Evolutionary conservation across 2,113 vertebrate species (phyloP), one percentile per base, ranked within the genome.

Genomic region (Oxyura jamaicensis): DNA sequence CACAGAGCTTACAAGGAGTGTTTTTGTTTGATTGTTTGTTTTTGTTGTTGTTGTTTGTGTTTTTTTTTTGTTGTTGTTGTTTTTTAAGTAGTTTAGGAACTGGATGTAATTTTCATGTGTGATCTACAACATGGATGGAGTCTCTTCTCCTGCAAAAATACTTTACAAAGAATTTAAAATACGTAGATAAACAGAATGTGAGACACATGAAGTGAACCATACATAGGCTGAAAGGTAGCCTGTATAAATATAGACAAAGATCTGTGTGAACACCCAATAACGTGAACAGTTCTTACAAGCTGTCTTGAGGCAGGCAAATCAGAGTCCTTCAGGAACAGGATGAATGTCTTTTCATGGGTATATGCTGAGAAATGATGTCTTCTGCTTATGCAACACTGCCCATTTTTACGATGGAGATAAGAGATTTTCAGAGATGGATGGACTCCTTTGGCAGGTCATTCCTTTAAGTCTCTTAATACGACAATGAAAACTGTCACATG

Each of bases 401-500:
- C 10, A 13, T 81, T 74, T 87, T 93, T 93, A 77, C 80, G 1
- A 16, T 67, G 52, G 88, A 66, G 87, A 94, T 65, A 91, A 88
- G 86, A 58, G 52, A 63, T 67, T 96, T 97, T 84, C 89, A 83
- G 68, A 96, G 74, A 93, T 79, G 93, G 91, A 86, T 85, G 92
- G 93, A 87, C 89, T 91, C 93, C 83, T 91, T 82, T 90, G 86
- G 88, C 93, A 93, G 69, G 80, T 92, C 71, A 35, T 26, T 76
- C 50, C 81, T 97, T 87, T 94, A 93, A 95, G 83, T 93, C 72
- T 97, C 82, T 95, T 93, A 80, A 39, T 62, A 15, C 88, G 92
- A 96, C 96, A 97, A 95, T 89, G 96, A 92, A 94, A 97, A 96
- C 92, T 96, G 96, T 96, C 97, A 97, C 62, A 66, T 22, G 46